Evolutionary conservation across 2,888 invertebrate genomes (phyloP).

Genomic region (Nomada ferruginata): DNA sequence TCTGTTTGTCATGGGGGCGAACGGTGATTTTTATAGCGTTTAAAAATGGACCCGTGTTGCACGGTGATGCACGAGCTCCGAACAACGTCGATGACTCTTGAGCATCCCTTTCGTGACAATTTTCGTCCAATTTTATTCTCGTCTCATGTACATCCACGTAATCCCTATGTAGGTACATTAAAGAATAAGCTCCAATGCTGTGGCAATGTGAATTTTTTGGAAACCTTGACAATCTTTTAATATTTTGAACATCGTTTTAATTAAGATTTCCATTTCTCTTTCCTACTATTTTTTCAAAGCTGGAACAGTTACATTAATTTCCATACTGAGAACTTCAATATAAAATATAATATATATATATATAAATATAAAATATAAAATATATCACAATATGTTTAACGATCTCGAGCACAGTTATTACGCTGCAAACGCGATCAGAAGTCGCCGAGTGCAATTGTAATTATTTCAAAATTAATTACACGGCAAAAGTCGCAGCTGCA

Average conservation of each 20-base stretch:
- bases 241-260: not conserved
- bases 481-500: slow-evolving; percentile 27
- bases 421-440: slow-evolving; percentile 7
- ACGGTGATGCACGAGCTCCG: not conserved
- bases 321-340: not conserved
- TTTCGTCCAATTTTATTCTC: slow-evolving; percentile 17
- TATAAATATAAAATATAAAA: not conserved
- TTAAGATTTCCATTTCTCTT: not conserved
- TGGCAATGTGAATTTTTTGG: no score
- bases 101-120: not conserved
- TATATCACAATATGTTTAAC: not conserved
- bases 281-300: not conserved
- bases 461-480: slow-evolving; percentile 64
- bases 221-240: no score
- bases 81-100: not conserved
- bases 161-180: not conserved
- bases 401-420: slow-evolving; percentile 12
- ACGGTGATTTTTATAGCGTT: slow-evolving; percentile 37
- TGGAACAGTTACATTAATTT: not conserved
- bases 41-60: slow-evolving; percentile 35
- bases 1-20: slow-evolving; percentile 21
- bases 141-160: slow-evolving; percentile 36
- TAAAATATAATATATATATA: not conserved
- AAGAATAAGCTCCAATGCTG: slow-evolving; percentile 1
- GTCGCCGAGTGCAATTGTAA: slow-evolving; percentile 26